Evolutionary conservation across 1,140 invertebrate genomes (phyloP), one percentile per base, ranked within the genome.

Genomic region (Cydia splendana): DNA sequence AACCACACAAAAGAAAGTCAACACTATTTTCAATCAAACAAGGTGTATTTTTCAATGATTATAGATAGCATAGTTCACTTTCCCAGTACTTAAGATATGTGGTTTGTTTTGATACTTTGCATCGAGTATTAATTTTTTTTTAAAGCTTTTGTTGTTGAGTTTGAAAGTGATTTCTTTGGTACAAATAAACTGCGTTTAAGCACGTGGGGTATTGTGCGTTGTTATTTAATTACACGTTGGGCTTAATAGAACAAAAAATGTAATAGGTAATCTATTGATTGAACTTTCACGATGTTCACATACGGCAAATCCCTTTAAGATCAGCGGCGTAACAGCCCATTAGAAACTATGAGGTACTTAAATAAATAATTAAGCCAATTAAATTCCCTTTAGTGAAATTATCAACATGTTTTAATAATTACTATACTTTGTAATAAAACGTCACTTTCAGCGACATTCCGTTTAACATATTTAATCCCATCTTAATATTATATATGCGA

Each of bases 81-180:
- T 69, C 65, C 53, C 65, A 69, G 65, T 65, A 65, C 13, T 65
- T 15, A 38, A 30, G 15, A 42, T 34, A 30, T 69, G 65, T 30
- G 65, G 65, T 65, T 69, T 69, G 65, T 69, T 69, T 69, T 69
- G 65, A 34, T 69, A 65, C 65, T 15, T 65, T 57, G n/a, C 53
- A n/a, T 57, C 13, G 48, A 51, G 48, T 51, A 15, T 65, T 30
- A 62, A 24, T 18, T 67, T 69, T 69, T 24, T 69, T 38, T 69
- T 30, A 30, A 51, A 57, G 12, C 65, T 65, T 65, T 65, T 30
- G 65, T 65, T 65, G 9, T 13, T 28, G 65, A 65, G 20, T 65
- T 65, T 65, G 20, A 65, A 65, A 65, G 20, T 65, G 65, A 65
- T 28, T 65, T 65, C 62, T 53, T 57, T 57, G 15, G 57, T 65